Conservation (phyloP, 2,797 vertebrate genomes). For the Gila robusta region DNA sequence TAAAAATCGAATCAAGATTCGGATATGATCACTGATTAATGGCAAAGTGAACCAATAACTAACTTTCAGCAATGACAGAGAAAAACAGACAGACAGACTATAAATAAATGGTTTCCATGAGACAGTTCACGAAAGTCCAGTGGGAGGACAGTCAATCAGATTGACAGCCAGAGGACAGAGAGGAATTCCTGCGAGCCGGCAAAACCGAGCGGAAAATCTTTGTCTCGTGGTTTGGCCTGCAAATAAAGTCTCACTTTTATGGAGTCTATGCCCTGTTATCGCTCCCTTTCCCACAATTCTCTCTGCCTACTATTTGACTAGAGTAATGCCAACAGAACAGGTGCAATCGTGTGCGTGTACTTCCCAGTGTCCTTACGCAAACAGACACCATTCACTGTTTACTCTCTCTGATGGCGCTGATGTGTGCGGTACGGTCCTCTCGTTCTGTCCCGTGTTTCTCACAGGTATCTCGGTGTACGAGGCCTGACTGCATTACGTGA, state of each 20-base stretch:
- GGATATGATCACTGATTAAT: background rate
- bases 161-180: slow-evolving; percentile 13
- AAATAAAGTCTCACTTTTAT: slow-evolving; percentile 1
- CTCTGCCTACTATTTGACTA: slow-evolving; percentile 11
- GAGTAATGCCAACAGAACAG: slow-evolving; percentile 33
- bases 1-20: background rate
- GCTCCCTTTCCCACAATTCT: slow-evolving; percentile 16
- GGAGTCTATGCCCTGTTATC: slow-evolving; percentile 15
- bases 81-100: slow-evolving; percentile 3
- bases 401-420: background rate
- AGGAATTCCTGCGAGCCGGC: background rate
- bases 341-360: background rate
- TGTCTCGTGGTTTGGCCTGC: slow-evolving; percentile 22
- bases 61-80: background rate
- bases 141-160: slow-evolving; percentile 39
- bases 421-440: background rate
- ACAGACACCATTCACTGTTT: slow-evolving; percentile 6
- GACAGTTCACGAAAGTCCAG: slow-evolving; percentile 9
- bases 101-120: slow-evolving; percentile 40
- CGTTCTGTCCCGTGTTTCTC: background rate
- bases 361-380: background rate
- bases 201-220: slow-evolving; percentile 20
- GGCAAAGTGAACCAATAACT: background rate
- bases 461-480: background rate
- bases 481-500: background rate